Evolutionary conservation across 1,140 invertebrate species (phyloP).

Genomic region (Drosophila burlai): DNA sequence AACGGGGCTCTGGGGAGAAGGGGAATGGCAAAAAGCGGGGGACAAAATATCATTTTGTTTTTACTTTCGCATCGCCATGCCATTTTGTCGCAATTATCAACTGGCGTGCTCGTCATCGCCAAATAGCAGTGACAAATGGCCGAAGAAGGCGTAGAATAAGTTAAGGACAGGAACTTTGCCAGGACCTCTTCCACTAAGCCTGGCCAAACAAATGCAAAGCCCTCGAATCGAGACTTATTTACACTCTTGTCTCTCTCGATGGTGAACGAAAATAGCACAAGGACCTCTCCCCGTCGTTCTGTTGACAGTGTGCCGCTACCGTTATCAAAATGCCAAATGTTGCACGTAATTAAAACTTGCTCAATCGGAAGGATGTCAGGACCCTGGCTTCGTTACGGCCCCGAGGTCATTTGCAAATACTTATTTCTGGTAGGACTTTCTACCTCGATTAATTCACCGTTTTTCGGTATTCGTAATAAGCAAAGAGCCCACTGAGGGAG

Average conservation of each 20-base stretch:
- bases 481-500: constrained; percentile 27
- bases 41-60: constrained; percentile 69
- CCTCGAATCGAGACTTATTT: constrained; percentile 42
- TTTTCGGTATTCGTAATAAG: constrained; percentile 35
- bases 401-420: constrained; percentile 38
- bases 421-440: constrained; percentile 22
- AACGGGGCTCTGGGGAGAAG: not conserved
- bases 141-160: not conserved
- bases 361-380: constrained; percentile 68
- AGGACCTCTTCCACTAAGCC: constrained; percentile 14
- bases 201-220: constrained; percentile 52
- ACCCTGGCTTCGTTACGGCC: constrained; percentile 15
- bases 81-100: constrained; percentile 60
- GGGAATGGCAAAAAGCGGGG: not conserved
- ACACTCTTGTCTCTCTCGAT: constrained; percentile 48
- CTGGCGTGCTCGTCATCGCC: constrained; percentile 55
- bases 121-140: constrained; percentile 46
- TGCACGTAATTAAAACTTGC: constrained; percentile 80
- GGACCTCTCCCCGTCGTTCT: constrained; percentile 19
- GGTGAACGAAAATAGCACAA: constrained; percentile 51
- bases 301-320: constrained; percentile 37
- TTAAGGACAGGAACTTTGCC: constrained; percentile 26
- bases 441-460: constrained; percentile 62
- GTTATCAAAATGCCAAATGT: constrained; percentile 72
- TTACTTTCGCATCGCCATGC: constrained; percentile 35